Base-by-base conservation (phyloP, 2,888 invertebrate genomes). In the Adela reaumurella region DNA sequence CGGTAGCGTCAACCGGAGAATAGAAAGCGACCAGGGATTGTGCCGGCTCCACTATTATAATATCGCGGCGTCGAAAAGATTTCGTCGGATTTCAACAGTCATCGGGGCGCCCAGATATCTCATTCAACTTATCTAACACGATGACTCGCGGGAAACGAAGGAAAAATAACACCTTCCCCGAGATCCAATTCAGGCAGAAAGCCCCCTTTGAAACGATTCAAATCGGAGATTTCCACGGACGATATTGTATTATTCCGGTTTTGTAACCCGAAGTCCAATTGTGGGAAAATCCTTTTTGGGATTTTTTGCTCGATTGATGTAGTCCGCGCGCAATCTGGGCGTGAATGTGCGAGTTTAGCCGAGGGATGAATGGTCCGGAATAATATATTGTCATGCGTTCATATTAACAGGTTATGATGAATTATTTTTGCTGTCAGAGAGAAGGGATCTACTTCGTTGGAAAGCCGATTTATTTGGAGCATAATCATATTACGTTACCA, bases 231-330 rank as follows among this genome's bases (percentile, higher is more conserved):
- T 74, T 74, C 70, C 50, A 52, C 70, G 70, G 68, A 72, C 70
- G 70, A 74, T 74, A 74, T 74, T 74, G 71, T 76, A 76, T 78
- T 78, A 78, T 78, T 78, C 77, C 77, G 73, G 73, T 72, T 73
- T 74, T 64, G 68, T 70, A 73, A 74, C 73, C 77, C 76, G 74
- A 77, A 77, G 76, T 78, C 78, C 78, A 76, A 78, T 78, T 78
- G 78, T 77, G 65, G 59, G 60, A 56, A 59, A 64, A 74, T 74
- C 73, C 73, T 67, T 72, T 73, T 71, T 62, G 68, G 60, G 68
- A 68, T 69, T 70, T 72, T 64, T 66, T 62, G 72, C 65, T 77
- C 69, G 77, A 77, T 78, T 74, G 35, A 35, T 35, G 35, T 35
- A 35, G 35, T 66, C 64, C 64, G 65, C 73, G 70, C 74, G 69